Percentiles rank a stretch among this genome's conserved stretches.
phyloP scores from a whole-genome alignment of 2,797 vertebrate species.

The Trichosurus vulpecula region DNA sequence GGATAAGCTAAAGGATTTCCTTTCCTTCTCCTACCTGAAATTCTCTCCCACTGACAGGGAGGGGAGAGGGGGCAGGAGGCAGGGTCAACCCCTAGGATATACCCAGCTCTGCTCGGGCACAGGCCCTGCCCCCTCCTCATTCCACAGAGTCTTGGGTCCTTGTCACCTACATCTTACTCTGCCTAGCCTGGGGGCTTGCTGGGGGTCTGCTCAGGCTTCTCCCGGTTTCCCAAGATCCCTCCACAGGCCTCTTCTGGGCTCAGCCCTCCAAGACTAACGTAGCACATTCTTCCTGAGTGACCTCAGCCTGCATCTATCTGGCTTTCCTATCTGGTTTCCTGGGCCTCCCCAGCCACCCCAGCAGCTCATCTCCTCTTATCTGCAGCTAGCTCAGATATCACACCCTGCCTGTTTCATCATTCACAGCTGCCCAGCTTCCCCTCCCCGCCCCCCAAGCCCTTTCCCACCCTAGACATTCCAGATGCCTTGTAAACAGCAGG shows the following conservation, averaged over 20 bases:
- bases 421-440: neutral
- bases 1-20: neutral
- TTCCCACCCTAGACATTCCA: constrained; percentile 54
- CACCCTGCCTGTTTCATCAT: constrained; percentile 36
- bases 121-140: neutral
- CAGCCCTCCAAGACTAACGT: neutral
- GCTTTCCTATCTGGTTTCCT: neutral
- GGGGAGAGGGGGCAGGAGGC: no score
- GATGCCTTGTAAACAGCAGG: neutral
- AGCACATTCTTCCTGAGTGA: neutral
- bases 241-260: neutral
- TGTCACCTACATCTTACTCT: neutral
- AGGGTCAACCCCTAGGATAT: neutral
- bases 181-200: neutral
- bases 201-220: neutral
- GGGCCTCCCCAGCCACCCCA: neutral
- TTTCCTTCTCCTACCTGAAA: neutral
- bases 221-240: neutral
- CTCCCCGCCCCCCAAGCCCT: neutral
- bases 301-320: constrained; percentile 16
- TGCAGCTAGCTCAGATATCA: constrained; percentile 24
- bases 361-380: constrained; percentile 53
- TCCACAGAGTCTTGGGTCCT: neutral
- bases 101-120: neutral
- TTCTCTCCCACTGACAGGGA: no score